These are phyloP conservation scores for Holothuria glaberrima DNA, from an alignment of 35 echinoderm and acorn worm species.

Conservation along the genomic window DNA sequence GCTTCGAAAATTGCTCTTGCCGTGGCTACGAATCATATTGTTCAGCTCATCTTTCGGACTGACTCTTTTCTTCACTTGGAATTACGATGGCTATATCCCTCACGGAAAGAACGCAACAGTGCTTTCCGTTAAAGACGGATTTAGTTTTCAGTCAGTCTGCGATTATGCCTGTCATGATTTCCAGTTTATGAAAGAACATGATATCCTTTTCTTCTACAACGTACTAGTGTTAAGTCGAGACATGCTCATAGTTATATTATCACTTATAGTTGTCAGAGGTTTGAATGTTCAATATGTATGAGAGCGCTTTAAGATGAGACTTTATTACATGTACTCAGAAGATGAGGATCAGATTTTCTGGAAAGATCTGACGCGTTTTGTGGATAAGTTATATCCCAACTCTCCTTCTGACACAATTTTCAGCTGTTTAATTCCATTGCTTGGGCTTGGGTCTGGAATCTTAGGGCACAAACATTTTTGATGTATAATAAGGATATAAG, in stretches of 20 bases:
- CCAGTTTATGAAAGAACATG: neutral
- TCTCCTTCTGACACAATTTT: neutral
- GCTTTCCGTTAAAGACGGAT: neutral
- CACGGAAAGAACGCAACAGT: neutral
- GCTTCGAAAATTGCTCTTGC: neutral
- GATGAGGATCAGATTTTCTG: conserved; percentile 10
- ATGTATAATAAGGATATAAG: too few relatives aligned
- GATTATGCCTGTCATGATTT: neutral
- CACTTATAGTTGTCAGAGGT: neutral
- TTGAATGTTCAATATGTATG: conserved; percentile 18
- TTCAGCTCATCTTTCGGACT: conserved; percentile 14
- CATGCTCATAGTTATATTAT: neutral
- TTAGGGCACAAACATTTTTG: conserved; percentile 25
- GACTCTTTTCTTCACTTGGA: conserved; percentile 3
- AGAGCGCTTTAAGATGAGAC: neutral
- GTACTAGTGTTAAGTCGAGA: neutral
- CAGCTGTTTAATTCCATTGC: neutral
- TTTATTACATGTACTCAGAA: neutral
- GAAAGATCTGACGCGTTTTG: neutral
- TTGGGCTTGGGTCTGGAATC: conserved; percentile 7
- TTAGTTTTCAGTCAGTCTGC: neutral
- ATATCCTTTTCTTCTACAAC: conserved; percentile 6
- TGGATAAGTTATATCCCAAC: neutral
- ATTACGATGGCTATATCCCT: neutral
- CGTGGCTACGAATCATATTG: neutral